These are phyloP conservation scores for Frankliniella fusca DNA, from an alignment of 2,888 invertebrate genomes.

Conservation along the genomic window DNA sequence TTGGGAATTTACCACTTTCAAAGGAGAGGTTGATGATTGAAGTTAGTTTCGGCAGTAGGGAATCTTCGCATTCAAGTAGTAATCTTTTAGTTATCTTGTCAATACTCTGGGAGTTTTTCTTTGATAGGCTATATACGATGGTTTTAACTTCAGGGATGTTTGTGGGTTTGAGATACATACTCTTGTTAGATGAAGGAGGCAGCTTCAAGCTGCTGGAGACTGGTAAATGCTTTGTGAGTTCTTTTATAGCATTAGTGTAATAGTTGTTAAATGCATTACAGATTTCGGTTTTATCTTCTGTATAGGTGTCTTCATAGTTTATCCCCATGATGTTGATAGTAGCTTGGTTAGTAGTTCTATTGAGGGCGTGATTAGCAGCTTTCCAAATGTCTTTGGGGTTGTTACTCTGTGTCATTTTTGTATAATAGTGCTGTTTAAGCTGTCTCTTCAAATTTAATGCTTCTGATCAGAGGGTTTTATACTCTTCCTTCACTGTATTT, in stretches of 20 bases:
- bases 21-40: background rate
- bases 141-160: background rate
- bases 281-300: background rate
- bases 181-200: background rate
- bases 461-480: background rate
- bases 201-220: background rate
- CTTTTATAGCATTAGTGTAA: background rate
- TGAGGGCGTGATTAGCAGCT: background rate
- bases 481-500: background rate
- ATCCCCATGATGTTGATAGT: background rate
- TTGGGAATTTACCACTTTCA: background rate
- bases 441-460: background rate
- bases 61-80: background rate
- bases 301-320: background rate
- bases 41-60: background rate
- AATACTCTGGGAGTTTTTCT: background rate
- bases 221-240: background rate
- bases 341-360: background rate
- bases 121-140: background rate
- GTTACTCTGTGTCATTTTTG: background rate
- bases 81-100: background rate
- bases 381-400: background rate
- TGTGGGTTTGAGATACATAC: background rate
- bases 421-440: background rate
- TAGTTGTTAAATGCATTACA: background rate